Conservation (phyloP, 1,140 invertebrate species). For the Penaeus indicus region DNA sequence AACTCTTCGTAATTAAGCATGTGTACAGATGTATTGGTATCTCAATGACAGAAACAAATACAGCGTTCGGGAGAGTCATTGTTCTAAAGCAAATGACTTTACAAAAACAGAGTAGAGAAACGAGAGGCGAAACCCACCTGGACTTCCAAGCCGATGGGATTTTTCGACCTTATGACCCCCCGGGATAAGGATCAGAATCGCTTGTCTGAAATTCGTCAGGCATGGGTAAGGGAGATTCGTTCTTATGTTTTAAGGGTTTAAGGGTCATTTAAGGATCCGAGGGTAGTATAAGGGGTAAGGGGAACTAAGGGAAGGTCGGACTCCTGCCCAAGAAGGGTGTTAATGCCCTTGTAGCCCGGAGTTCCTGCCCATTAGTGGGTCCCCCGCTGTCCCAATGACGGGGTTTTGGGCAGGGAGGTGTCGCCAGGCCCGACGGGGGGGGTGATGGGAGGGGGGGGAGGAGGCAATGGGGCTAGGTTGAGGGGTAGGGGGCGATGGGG, state of each 20-base stretch:
- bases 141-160: neutral
- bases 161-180: neutral
- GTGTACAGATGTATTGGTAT: constrained; percentile 9
- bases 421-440: neutral
- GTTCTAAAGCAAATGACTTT: constrained; percentile 46
- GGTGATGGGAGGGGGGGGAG: neutral
- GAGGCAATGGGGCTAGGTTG: too few species aligned
- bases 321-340: neutral
- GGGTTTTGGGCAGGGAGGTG: neutral
- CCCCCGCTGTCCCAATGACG: constrained; percentile 1
- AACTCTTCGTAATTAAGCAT: constrained; percentile 29
- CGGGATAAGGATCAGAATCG: neutral
- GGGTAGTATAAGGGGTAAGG: neutral
- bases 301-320: neutral
- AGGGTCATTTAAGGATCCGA: neutral
- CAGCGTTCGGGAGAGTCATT: constrained; percentile 31
- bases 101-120: neutral
- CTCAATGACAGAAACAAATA: constrained; percentile 39
- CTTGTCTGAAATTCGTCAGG: too few species aligned
- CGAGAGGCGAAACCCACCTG: neutral
- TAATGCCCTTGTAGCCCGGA: neutral
- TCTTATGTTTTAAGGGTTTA: neutral
- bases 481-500: too few species aligned
- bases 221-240: neutral
- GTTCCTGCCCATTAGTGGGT: constrained; percentile 8